Conservation (phyloP, 2,113 vertebrate species). For the Sebastes schlegelii region DNA sequence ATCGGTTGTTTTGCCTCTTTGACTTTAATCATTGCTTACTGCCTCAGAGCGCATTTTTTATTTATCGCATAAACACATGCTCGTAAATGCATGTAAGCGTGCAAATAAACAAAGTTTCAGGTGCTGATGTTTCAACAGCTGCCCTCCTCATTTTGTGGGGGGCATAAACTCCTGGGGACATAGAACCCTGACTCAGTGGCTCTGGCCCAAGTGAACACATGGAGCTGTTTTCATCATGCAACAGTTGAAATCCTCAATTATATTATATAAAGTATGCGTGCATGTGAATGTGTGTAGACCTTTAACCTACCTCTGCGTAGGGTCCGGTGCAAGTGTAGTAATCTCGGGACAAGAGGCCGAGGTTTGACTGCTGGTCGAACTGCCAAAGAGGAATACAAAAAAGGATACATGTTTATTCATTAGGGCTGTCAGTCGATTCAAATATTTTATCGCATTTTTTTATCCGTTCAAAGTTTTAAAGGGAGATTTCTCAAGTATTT, state of each 20-base stretch:
- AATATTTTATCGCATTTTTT: no score
- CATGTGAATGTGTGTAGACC: conserved; percentile 13
- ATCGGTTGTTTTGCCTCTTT: conserved; percentile 24
- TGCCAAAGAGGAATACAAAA: conserved; percentile 69
- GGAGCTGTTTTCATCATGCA: conserved; percentile 9
- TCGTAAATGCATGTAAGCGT: not conserved
- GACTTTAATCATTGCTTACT: conserved; percentile 44
- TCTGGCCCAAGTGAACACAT: conserved; percentile 35
- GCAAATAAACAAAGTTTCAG: conserved; percentile 13
- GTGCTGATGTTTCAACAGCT: conserved; percentile 31
- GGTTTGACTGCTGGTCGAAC: conserved; percentile 92
- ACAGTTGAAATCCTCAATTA: conserved; percentile 21
- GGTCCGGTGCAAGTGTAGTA: conserved; percentile 91
- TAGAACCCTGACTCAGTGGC: conserved; percentile 30
- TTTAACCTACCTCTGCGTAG: conserved; percentile 88
- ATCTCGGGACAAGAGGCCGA: conserved; percentile 93
- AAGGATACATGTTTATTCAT: conserved; percentile 18
- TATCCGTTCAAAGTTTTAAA: no score
- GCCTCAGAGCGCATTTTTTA: conserved; percentile 8
- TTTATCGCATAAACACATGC: conserved; percentile 1
- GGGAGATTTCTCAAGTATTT: no score
- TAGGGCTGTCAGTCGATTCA: no score
- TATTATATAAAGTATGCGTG: conserved; percentile 10
- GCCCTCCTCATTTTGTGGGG: conserved; percentile 13
- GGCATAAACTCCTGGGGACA: conserved; percentile 21